These are phyloP conservation scores for Mobula birostris DNA, from an alignment of 2,113 vertebrate genomes.

Conservation along the genomic window DNA sequence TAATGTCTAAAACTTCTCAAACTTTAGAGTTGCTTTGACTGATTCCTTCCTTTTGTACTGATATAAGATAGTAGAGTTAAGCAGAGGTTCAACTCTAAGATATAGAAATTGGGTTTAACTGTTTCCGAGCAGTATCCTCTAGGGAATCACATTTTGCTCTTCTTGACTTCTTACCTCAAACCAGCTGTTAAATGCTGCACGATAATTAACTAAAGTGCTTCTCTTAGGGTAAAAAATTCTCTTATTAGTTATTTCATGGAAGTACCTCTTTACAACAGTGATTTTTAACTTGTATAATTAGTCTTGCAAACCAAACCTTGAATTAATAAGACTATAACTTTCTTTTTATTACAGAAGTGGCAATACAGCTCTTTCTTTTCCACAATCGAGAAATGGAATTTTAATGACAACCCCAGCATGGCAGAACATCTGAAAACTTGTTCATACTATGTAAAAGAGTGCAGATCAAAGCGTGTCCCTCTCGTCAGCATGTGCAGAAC, in stretches of 20 bases:
- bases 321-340: constrained; percentile 33
- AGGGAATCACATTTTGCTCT: neutral
- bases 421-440: constrained; percentile 78
- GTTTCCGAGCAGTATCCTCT: neutral
- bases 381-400: constrained; percentile 70
- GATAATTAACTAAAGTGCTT: neutral
- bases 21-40: neutral
- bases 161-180: neutral
- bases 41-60: neutral
- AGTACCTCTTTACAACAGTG: neutral
- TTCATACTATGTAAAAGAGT: constrained; percentile 69
- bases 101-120: neutral
- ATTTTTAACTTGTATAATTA: neutral
- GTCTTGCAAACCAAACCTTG: neutral
- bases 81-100: neutral
- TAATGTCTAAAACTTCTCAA: neutral
- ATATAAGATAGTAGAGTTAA: neutral
- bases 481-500: constrained; percentile 63
- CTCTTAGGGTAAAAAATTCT: neutral
- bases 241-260: neutral
- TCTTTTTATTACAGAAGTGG: constrained; percentile 62
- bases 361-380: constrained; percentile 86
- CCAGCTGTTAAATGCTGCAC: neutral
- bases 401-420: constrained; percentile 59
- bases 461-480: constrained; percentile 61